A percentile compares a stretch with the other conserved stretches of the same genome.
Evolutionary conservation across 30 jellyfish, hydroid and myxozoan genomes (phyloP).

Genomic region (Mastigias papua): DNA sequence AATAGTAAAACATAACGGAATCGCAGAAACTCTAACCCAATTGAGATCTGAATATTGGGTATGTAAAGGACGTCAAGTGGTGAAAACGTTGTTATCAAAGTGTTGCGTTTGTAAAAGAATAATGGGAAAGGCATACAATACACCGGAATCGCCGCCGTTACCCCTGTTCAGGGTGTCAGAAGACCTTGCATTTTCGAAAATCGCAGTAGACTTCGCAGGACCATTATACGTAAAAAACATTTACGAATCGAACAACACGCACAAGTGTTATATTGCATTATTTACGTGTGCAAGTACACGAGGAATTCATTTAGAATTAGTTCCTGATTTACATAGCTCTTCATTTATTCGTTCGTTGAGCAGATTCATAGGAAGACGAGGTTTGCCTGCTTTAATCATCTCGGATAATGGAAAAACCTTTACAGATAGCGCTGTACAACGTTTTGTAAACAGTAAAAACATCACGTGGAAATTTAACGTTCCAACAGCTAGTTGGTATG

Average conservation of each 20-base stretch:
- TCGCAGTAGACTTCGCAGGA: slow-evolving; percentile 56
- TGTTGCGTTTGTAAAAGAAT: slow-evolving; percentile 2
- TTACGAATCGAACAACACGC: neutral
- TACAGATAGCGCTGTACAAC: neutral
- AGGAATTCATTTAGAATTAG: slow-evolving; percentile 34
- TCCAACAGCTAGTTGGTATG: neutral
- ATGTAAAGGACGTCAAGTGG: slow-evolving; percentile 10
- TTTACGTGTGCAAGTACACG: slow-evolving; percentile 53
- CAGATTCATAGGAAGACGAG: neutral
- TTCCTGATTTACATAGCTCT: slow-evolving; percentile 1
- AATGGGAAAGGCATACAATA: slow-evolving; percentile 26
- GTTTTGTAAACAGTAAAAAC: neutral
- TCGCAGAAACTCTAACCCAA: neutral
- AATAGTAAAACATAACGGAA: slow-evolving; percentile 13
- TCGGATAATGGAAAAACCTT: neutral
- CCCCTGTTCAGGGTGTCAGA: slow-evolving; percentile 31
- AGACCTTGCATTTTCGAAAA: slow-evolving; percentile 35
- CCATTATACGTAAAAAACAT: slow-evolving; percentile 50
- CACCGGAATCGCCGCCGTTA: slow-evolving; percentile 45
- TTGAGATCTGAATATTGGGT: slow-evolving; percentile 18
- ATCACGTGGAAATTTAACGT: neutral
- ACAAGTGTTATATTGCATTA: slow-evolving; percentile 20
- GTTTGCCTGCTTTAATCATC: neutral
- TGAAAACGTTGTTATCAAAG: neutral
- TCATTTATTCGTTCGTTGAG: neutral